Percentiles rank a stretch among this genome's conserved stretches.
Conservation (phyloP, 2,888 invertebrate species). For the Acrocyrtus sp. region DNA sequence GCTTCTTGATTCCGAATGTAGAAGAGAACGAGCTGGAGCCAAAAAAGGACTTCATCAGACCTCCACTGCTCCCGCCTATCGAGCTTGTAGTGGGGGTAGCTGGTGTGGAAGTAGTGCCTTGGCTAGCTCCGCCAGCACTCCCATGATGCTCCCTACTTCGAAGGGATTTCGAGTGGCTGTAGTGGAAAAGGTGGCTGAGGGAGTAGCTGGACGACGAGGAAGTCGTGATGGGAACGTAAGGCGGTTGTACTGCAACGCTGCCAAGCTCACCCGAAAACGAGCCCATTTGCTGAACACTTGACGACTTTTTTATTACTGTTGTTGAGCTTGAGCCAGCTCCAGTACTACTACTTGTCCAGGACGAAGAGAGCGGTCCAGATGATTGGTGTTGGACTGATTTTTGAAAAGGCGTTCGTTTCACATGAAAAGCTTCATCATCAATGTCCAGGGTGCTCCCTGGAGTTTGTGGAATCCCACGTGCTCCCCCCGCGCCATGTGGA, state of each 20-base stretch:
- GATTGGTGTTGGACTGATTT: background rate
- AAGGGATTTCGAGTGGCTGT: constrained; percentile 28
- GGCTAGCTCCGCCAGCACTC: constrained; percentile 16
- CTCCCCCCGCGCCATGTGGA: background rate
- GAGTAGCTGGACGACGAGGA: constrained; percentile 45
- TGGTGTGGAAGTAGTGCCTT: constrained; percentile 40
- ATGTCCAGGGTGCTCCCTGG: background rate
- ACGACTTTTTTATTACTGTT: constrained; percentile 46
- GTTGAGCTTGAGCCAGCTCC: constrained; percentile 12
- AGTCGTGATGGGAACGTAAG: constrained; percentile 3
- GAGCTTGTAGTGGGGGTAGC: constrained; percentile 38
- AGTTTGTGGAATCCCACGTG: constrained; percentile 4
- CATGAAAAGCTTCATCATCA: constrained; percentile 50
- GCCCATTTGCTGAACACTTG: constrained; percentile 45
- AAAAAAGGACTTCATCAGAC: constrained; percentile 51
- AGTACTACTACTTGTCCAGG: constrained; percentile 32
- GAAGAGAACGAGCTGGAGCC: constrained; percentile 52
- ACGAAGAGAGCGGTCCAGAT: constrained; percentile 34
- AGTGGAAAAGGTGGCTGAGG: constrained; percentile 41
- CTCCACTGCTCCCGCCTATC: constrained; percentile 45
- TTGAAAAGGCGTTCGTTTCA: constrained; percentile 21
- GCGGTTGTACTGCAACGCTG: constrained; percentile 1
- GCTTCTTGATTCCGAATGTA: constrained; percentile 29
- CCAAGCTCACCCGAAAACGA: constrained; percentile 2
- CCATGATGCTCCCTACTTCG: constrained; percentile 8